Evolutionary conservation across 2,797 vertebrate species (phyloP), one percentile per base, ranked within the genome.

Genomic region (Girardinus metallicus): DNA sequence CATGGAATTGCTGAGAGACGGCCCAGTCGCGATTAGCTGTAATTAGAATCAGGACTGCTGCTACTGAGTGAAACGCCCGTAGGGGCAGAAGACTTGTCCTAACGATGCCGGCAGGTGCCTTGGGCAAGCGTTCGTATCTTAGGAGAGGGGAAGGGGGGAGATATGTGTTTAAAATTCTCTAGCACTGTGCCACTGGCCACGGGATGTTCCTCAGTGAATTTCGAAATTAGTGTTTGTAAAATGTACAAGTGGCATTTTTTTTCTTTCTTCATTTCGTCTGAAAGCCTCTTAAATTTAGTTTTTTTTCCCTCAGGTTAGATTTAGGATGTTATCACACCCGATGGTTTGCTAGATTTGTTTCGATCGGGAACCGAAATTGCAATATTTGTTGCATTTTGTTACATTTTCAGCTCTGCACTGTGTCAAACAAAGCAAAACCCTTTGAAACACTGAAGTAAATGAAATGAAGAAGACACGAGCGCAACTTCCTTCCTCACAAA

Each of bases 11-110:
- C 81, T 86, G 51, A 82, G 78, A 93, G 90, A 90, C 51, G 77
- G 80, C 78, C 85, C 29, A 73, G 75, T 62, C 39, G 66, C 88
- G 89, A 91, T 95, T 94, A 92, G 77, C 84, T 88, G 80, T 94
- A 91, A 93, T 95, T 94, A 95, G 88, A 91, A 88, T 93, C 91
- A 88, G 83, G 80, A 85, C 89, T 82, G 88, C 87, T 79, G 86
- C 85, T 85, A 49, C 77, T 74, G 78, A 86, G 83, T 49, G 82
- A 86, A 88, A 90, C 72, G 49, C 77, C 89, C 84, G 34, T 49
- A 78, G 87, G 86, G 86, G 83, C 87, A 60, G 57, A 70, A 66
- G 83, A 82, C 80, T 51, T 82, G 77, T 90, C 75, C 82, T 91
- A 92, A 93, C 68, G 75, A 88, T 90, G 87, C 82, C 66, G 76